Conservation (phyloP, 2,113 vertebrate species). For the Crotophaga sulcirostris region DNA sequence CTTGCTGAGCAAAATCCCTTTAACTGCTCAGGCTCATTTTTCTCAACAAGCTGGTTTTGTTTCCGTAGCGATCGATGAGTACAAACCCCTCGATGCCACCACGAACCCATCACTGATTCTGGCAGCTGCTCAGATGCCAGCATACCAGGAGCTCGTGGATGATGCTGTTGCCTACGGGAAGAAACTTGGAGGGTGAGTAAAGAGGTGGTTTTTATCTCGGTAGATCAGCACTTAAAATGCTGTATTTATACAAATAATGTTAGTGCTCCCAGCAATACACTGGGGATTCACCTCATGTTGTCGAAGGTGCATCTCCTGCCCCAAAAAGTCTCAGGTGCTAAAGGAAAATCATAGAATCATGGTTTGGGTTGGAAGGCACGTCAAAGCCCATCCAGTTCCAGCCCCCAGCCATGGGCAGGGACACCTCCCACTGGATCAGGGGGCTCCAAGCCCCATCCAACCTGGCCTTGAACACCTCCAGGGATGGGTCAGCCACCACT, state of each 20-base stretch:
- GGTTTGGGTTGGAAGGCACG: no score
- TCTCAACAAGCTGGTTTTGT: background rate
- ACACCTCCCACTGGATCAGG: no score
- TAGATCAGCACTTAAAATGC: background rate
- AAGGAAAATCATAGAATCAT: background rate
- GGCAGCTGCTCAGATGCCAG: constrained; percentile 92
- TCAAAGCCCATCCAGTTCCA: no score
- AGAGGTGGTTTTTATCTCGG: background rate
- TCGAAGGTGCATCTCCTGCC: background rate
- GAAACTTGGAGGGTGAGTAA: constrained; percentile 85
- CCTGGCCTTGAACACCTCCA: no score
- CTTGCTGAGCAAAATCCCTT: background rate
- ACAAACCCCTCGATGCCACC: constrained; percentile 96
- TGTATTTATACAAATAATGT: background rate
- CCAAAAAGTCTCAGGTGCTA: background rate
- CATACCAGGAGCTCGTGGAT: constrained; percentile 87
- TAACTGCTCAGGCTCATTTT: background rate
- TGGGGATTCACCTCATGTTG: background rate
- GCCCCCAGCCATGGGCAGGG: no score
- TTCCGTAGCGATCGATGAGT: constrained; percentile 90
- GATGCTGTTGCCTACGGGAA: constrained; percentile 89
- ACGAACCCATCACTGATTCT: constrained; percentile 97
- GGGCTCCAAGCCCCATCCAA: no score
- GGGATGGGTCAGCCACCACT: no score
- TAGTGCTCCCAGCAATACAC: rapidly evolving